Base-by-base conservation (phyloP, 2,113 vertebrate species). In the Vicugna pacos region DNA sequence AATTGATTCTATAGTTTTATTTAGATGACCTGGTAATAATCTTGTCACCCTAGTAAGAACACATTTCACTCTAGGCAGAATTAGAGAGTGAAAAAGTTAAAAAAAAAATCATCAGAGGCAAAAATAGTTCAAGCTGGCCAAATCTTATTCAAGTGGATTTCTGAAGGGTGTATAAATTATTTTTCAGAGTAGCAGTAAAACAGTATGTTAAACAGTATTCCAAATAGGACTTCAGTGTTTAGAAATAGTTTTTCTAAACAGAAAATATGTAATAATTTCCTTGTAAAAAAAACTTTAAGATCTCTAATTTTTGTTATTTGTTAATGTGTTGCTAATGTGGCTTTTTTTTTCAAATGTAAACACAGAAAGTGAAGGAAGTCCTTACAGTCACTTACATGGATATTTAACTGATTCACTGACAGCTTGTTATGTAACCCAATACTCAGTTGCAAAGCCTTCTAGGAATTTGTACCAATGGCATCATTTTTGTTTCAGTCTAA, bases 1-100 rank as follows among this genome's bases (percentile, higher is more conserved):
- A 93, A 42, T 80, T 92, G 65, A 93, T 79, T 48, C 2, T 20
- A 32, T 67, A 52, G 19, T 69, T 97, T 85, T 93, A 85, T 88
- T 95, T 93, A 89, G 48, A 73, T 94, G 50, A 83, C 15, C 46
- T 79, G 16, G 5, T 73, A 77, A 58, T 58, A 77, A 69, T 86
- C 62, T 93, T 35, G 58, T 91, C 22, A 62, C n/a, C 11, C 42
- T 87, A 87, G 64, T 58, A 85, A 94, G 48, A 97, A 48, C 10
- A 28, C n/a, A 85, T 81, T 93, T 73, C 62, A 92, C 30, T 67
- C 48, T 62, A 79, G 50, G 20, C 42, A 92, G 35, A 89, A 85
- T 82, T 82, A 81, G 42, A 89, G 14, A 50, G 5, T 54, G 26
- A 65, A 76, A 87, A 87, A 60, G 50, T 11, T 67, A 30, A n/a